These are phyloP conservation scores for Apodemia zela DNA, from an alignment of 2,888 invertebrate genomes.

Conservation along the genomic window DNA sequence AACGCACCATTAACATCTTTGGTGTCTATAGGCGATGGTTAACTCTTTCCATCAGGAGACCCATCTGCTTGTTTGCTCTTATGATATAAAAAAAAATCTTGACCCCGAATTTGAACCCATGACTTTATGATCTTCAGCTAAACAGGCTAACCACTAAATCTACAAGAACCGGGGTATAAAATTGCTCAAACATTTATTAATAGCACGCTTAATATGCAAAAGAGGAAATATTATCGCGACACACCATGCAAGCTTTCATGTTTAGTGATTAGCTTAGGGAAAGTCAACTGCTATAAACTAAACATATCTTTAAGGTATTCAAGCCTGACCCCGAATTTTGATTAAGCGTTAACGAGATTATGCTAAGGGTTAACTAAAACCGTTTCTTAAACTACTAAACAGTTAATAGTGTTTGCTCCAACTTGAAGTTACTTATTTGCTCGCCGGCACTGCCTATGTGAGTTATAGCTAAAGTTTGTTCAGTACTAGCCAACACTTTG, in stretches of 20 bases:
- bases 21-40: no score
- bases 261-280: not conserved
- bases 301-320: slow-evolving; percentile 43
- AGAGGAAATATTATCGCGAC: not conserved
- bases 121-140: no score
- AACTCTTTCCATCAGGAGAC: no score
- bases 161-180: not conserved
- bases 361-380: slow-evolving; percentile 41
- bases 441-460: slow-evolving; percentile 46
- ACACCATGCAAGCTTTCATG: not conserved
- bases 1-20: no score
- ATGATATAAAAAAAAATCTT: no score
- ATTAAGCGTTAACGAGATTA: slow-evolving; percentile 72
- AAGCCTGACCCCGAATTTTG: slow-evolving; percentile 68
- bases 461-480: slow-evolving; percentile 59
- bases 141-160: no score
- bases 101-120: no score
- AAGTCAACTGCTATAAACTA: slow-evolving; percentile 4
- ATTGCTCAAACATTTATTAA: not conserved
- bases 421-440: slow-evolving; percentile 68
- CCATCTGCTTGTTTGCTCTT: no score
- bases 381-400: slow-evolving; percentile 32
- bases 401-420: slow-evolving; percentile 55
- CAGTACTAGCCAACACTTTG: slow-evolving; percentile 37
- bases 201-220: not conserved